Conservation (phyloP, 2,888 invertebrate species). For the Galeruca laticollis region DNA sequence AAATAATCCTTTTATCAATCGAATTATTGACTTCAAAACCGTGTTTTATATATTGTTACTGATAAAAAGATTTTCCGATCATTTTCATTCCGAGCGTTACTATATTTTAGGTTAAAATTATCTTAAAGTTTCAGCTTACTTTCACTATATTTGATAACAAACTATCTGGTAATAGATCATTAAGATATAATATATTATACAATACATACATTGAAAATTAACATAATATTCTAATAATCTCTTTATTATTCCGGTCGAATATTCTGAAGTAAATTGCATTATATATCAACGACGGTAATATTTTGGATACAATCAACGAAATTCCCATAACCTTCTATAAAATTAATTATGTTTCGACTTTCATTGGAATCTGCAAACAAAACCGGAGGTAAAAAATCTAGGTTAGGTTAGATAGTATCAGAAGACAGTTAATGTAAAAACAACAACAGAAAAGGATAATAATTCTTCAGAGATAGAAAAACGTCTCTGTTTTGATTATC, state of each 20-base stretch:
- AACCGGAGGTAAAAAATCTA: not conserved
- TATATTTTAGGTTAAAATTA: too few species aligned
- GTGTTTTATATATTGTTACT: too few species aligned
- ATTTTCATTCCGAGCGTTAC: too few species aligned
- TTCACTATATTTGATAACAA: not conserved
- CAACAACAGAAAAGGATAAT: not conserved
- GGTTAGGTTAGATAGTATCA: not conserved
- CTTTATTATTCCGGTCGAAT: not conserved
- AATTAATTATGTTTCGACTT: not conserved
- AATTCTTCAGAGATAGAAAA: not conserved
- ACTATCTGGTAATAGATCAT: not conserved
- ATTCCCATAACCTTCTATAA: slow-evolving; percentile 1
- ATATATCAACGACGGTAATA: too few species aligned
- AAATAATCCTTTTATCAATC: too few species aligned
- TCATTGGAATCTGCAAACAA: not conserved
- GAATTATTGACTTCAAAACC: too few species aligned
- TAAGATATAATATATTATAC: not conserved
- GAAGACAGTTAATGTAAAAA: not conserved
- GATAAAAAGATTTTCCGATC: too few species aligned
- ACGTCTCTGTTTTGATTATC: not conserved
- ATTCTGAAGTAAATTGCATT: not conserved
- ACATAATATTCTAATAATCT: slow-evolving; percentile 4
- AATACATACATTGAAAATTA: not conserved
- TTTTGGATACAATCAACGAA: not conserved
- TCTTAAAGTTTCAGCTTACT: too few species aligned